Base-by-base conservation (phyloP, 1,140 invertebrate genomes). In the Micrasema longulum region DNA sequence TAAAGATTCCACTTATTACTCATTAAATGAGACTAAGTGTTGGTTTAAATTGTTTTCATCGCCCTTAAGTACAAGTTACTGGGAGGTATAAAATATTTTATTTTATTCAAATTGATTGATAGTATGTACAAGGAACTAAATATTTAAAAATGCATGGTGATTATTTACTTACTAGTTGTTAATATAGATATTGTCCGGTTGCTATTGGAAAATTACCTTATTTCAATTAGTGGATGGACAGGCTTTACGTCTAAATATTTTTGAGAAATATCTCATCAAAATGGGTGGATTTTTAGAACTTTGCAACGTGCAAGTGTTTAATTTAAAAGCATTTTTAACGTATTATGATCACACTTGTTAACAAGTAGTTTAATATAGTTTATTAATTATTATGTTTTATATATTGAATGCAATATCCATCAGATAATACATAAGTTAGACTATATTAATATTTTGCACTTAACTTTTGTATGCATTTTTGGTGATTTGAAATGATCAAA, bases 211-310 rank as follows among this genome's bases (percentile, higher is more conserved):
- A 11, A 20, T 20, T 11, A 53, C 12, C n/a, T 14, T 20, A 43
- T 43, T 43, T n/a, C 41, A 43, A 31, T 55, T 55, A 36, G 22
- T 55, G 52, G 52, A 55, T 55, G 52, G 52, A 55, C 35, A 26
- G 31, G 16, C 26, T 36, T 55, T 55, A 55, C n/a, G 31, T 36
- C 52, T 55, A 55, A 11, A 55, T 23, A n/a, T n/a, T 31, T 14
- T 31, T 35, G 31, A 55, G 20, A 53, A 26, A 53, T 26, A 26
- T 55, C 52, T 55, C 23, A 16, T 55, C 12, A 53, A 52, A 55
- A 55, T 55, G 52, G 52, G 52, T 55, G 52, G 52, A 55, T 47
- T 47, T 55, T 55, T 55, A 11, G 23, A 55, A 55, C 26, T 55
- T 26, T 55, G 52, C 14, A 48, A 11, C 16, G 41, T 14, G 16